Evolutionary conservation across 1,140 invertebrate species (phyloP).

Genomic region (Lordiphosa mommai): DNA sequence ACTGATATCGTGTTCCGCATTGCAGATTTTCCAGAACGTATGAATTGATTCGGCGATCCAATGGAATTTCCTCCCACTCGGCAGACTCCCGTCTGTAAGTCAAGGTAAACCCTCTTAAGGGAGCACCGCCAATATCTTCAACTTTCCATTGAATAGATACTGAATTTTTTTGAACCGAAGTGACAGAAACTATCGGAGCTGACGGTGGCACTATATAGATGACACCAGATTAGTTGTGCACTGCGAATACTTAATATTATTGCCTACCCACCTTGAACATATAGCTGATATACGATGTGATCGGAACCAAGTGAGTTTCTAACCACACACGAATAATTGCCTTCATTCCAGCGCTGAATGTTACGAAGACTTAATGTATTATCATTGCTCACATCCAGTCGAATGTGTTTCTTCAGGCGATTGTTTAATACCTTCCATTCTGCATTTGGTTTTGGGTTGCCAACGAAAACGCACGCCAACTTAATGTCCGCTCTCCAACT

Average conservation of each 20-base stretch:
- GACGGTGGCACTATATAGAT: conserved; percentile 82
- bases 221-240: not conserved
- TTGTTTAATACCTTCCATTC: conserved; percentile 80
- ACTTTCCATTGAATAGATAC: conserved; percentile 86
- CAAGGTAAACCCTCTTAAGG: conserved; percentile 84
- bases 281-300: conserved; percentile 83
- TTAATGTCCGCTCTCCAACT: conserved; percentile 82
- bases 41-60: conserved; percentile 83
- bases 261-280: conserved; percentile 81
- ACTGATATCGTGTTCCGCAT: conserved; percentile 87
- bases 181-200: conserved; percentile 84
- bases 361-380: conserved; percentile 83
- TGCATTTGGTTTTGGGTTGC: conserved; percentile 81
- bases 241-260: not conserved
- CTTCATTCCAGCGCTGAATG: conserved; percentile 82
- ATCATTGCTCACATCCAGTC: conserved; percentile 81
- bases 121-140: conserved; percentile 84
- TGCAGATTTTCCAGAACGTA: conserved; percentile 84
- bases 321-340: conserved; percentile 84
- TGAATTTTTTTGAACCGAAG: conserved; percentile 84
- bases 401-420: conserved; percentile 49
- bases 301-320: conserved; percentile 83
- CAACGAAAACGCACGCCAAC: conserved; percentile 83
- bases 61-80: conserved; percentile 83
- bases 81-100: conserved; percentile 84